Evolutionary conservation across 2,797 vertebrate genomes (phyloP).

Genomic region (Tokudaia tokunoshimensis): DNA sequence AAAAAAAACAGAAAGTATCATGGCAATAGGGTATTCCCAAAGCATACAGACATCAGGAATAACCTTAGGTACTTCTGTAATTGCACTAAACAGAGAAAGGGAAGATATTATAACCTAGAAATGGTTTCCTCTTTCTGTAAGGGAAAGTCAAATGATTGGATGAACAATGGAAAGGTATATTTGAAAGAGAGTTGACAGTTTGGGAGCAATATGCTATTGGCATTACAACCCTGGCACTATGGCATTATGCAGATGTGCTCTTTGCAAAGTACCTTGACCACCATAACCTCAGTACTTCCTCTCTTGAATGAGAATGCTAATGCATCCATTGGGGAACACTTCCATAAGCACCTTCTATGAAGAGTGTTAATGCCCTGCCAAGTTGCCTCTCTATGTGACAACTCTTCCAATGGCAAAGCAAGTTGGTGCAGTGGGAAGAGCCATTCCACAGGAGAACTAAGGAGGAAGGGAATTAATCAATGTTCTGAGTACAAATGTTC

Average conservation of each 20-base stretch:
- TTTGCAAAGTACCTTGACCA: background rate
- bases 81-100: background rate
- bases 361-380: background rate
- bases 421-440: background rate
- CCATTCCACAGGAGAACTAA: background rate
- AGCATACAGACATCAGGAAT: background rate
- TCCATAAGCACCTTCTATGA: background rate
- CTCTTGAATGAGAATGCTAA: background rate
- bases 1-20: no score
- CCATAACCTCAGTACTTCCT: slow-evolving; percentile 4
- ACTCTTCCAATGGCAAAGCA: background rate
- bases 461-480: background rate
- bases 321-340: background rate
- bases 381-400: background rate
- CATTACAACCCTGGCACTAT: background rate
- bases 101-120: background rate
- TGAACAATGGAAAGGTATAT: background rate
- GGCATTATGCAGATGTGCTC: background rate
- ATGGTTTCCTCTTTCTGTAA: background rate
- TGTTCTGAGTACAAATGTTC: background rate
- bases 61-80: background rate
- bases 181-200: background rate
- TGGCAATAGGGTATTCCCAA: background rate
- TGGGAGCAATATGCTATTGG: background rate
- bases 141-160: background rate